Percentiles rank a stretch among this genome's conserved stretches.
These are phyloP conservation scores for Escarpia spicata DNA, from an alignment of 2,888 invertebrate genomes.

Conservation along the genomic window DNA sequence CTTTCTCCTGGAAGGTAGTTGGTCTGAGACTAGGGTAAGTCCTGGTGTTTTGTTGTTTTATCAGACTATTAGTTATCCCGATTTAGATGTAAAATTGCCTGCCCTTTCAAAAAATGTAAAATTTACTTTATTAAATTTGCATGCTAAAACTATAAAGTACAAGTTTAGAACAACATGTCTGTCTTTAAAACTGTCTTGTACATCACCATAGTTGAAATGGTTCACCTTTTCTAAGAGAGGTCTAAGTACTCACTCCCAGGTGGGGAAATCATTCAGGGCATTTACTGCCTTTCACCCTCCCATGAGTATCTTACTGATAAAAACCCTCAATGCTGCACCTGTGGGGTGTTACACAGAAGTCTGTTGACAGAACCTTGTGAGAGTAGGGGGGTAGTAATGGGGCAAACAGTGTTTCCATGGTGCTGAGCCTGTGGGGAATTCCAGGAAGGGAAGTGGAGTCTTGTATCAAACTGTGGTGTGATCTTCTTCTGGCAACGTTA, in stretches of 20 bases:
- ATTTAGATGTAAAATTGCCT: no score
- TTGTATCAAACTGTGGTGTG: neutral
- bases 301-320: neutral
- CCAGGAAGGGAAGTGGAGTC: neutral
- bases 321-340: neutral
- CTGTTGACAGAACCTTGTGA: neutral
- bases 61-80: no score
- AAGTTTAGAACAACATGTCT: no score
- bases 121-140: no score
- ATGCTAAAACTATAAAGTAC: no score
- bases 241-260: neutral
- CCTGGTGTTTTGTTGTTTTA: no score
- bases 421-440: neutral
- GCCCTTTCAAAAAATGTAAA: no score
- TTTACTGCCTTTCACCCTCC: neutral
- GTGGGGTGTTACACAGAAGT: slow-evolving; percentile 7
- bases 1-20: no score
- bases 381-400: neutral
- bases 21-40: no score
- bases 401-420: neutral
- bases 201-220: neutral
- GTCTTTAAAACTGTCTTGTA: no score
- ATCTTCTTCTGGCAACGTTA: neutral
- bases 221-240: neutral
- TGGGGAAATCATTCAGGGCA: neutral